Evolutionary conservation across 1,140 invertebrate genomes (phyloP).

Genomic region (Ctenoplectra terminalis): DNA sequence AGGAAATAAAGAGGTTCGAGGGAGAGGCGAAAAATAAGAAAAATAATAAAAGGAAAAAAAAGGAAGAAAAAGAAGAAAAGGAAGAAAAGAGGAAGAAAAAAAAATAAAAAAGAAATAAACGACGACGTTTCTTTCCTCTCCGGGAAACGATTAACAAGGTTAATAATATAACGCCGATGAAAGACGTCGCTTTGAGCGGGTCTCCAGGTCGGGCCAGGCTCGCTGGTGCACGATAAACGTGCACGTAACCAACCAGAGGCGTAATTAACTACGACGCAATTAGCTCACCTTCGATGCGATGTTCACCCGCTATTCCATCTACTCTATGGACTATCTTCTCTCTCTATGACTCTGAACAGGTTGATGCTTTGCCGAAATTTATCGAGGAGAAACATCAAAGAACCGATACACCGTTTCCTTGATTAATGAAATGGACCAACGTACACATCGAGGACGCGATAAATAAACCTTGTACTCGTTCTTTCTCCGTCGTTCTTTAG

Average conservation of each 20-base stretch:
- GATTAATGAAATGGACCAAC: background rate
- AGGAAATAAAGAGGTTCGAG: background rate
- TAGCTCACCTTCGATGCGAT: conserved; percentile 41
- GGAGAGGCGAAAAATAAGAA: too few species aligned
- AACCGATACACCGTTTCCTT: background rate
- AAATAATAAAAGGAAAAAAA: too few species aligned
- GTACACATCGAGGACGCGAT: background rate
- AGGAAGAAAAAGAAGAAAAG: background rate
- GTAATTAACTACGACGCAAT: conserved; percentile 62
- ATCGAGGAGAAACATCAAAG: background rate
- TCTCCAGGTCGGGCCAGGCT: background rate
- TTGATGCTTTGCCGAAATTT: background rate
- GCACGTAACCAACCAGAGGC: conserved; percentile 33
- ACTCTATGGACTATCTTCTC: background rate
- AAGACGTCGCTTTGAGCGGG: conserved; percentile 35
- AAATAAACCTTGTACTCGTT: background rate
- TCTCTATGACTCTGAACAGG: background rate
- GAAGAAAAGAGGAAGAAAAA: background rate
- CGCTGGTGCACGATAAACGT: conserved; percentile 44
- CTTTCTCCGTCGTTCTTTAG: background rate
- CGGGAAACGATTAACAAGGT: conserved; percentile 31
- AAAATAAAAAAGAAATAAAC: background rate
- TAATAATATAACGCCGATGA: conserved; percentile 48
- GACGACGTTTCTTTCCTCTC: background rate
- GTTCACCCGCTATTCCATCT: conserved; percentile 9